Conservation (phyloP, 2,888 invertebrate species). For the Chrysomela aeneicollis region DNA sequence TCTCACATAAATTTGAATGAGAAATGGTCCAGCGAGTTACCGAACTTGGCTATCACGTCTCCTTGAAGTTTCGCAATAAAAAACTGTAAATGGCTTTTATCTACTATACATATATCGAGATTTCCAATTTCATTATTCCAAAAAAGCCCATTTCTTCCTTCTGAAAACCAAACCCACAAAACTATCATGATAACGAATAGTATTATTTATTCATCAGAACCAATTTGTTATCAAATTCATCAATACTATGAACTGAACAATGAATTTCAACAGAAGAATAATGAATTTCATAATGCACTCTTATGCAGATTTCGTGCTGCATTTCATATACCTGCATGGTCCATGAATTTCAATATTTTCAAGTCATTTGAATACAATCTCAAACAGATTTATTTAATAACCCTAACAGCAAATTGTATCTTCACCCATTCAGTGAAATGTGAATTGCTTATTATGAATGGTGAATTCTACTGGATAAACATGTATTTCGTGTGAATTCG, state of each 20-base stretch:
- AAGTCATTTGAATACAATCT: too few relatives aligned
- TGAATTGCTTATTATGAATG: too few relatives aligned
- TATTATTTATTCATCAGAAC: neutral
- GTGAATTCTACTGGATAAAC: too few relatives aligned
- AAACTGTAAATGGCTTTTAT: neutral
- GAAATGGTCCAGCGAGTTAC: slow-evolving; percentile 22
- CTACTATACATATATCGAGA: neutral
- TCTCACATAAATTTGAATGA: slow-evolving; percentile 31
- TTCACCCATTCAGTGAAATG: too few relatives aligned
- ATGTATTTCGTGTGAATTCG: too few relatives aligned
- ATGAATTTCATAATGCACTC: neutral
- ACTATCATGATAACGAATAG: neutral
- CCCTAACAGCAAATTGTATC: too few relatives aligned
- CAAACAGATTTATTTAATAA: too few relatives aligned
- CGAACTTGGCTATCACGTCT: slow-evolving; percentile 19
- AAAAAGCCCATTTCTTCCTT: neutral
- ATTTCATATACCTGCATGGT: neutral
- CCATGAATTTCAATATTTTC: too few relatives aligned
- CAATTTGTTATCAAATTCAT: neutral
- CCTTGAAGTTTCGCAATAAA: slow-evolving; percentile 22
- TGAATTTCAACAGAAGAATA: neutral
- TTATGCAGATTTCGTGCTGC: neutral
- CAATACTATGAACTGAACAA: neutral
- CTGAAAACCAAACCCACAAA: neutral
- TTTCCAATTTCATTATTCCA: too few relatives aligned